These are phyloP conservation scores for Leucoraja ocellata DNA, from an alignment of 2,797 vertebrate species.

Conservation along the genomic window DNA sequence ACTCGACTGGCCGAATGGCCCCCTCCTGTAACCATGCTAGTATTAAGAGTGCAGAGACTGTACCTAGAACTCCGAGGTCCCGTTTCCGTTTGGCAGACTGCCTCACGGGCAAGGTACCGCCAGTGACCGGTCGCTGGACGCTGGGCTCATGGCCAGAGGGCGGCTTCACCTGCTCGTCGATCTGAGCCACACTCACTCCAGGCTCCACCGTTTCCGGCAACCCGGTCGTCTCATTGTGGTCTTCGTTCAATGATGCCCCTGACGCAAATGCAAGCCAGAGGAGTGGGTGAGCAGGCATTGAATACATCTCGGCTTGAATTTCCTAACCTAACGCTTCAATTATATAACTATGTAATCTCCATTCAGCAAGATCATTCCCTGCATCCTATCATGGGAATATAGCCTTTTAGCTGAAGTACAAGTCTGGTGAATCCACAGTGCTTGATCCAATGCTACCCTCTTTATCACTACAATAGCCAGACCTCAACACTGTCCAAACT, in stretches of 20 bases:
- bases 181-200: slow-evolving; percentile 44
- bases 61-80: slow-evolving; percentile 79
- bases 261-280: neutral
- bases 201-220: neutral
- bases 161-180: slow-evolving; percentile 54
- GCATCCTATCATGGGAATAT: no score
- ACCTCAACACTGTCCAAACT: no score
- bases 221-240: neutral
- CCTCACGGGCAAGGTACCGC: slow-evolving; percentile 77
- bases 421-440: no score
- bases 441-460: no score
- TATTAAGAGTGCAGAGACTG: neutral
- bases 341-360: no score
- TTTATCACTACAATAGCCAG: no score
- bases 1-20: no score
- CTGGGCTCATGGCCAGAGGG: slow-evolving; percentile 58
- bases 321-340: no score
- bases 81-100: slow-evolving; percentile 77
- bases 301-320: no score
- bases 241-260: neutral
- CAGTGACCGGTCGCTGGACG: slow-evolving; percentile 71
- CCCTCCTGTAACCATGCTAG: no score
- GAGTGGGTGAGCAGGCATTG: neutral
- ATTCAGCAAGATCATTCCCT: no score
- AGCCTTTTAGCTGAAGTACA: no score